Base-by-base conservation (phyloP, 2,797 vertebrate genomes). In the Sebastes dallii region DNA sequence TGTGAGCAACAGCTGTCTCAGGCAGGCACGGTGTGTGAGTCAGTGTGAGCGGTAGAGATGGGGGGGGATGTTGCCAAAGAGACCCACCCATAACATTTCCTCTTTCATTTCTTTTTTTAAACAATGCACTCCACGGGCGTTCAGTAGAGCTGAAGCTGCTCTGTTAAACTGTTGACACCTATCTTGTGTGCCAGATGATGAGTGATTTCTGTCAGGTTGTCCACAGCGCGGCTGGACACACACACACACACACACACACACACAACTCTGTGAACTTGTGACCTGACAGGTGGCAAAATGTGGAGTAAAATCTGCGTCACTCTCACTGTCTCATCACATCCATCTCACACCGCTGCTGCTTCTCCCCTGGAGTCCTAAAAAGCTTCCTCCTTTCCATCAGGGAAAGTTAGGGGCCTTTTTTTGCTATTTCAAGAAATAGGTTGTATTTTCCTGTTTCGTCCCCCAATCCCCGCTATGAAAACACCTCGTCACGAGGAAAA, bases 1-100 rank as follows among this genome's bases (percentile, higher is more conserved):
- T 86, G 91, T 65, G 90, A 91, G 93, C 88, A 94, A 94, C 95
- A 96, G 95, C 95, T 95, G 95, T 91, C 94, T 86, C 82, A 34
- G 87, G 72, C 87, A 91, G 86, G 50, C 69, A 78, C 75, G 5
- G 60, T 42, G 78, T 80, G 81, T 14, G 82, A 67, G 75, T 55
- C 72, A 32, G 71, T 34, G 76, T 12, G 78, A 30, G 71, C 75
- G 2, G n/a, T 12, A 16, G 24, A 39, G 18, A 65, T 54, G 29
- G 69, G 77, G 36, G 72, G 72, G 62, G 67, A 46, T 72, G 72
- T 56, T 32, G 46, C 81, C 58, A 78, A 18, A 59, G 24, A 68
- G 89, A 80, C 89, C 78, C 92, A 85, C 90, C 90, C 91, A 75
- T 52, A 72, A 80, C 81, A 80, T 81, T 85, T 85, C 80, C 78